Base-by-base conservation (phyloP, 64 coral and sea anemone species). In the Montipora efflorescens region DNA sequence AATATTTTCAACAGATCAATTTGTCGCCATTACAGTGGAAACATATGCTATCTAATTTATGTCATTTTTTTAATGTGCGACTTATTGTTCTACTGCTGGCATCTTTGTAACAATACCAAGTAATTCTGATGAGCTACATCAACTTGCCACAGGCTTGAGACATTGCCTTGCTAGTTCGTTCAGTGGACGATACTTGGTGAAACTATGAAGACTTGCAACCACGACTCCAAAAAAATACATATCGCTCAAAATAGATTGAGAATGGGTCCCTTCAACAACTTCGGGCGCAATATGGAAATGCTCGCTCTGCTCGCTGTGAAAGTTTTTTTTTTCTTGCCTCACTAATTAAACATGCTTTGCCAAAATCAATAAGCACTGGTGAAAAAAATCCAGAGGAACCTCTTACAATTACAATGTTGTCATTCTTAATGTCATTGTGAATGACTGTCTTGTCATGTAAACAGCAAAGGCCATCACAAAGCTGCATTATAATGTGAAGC, bases 341-440 rank as follows among this genome's bases (percentile, higher is more conserved):
- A 75, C 12, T 80, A 28, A 90, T 51, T 18, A 67, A 59, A 59
- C n/a, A 52, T 68, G 93, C 80, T 78, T 95, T 87, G 5, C 88
- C 81, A 87, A 87, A 95, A 77, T 91, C 79, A 79, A 95, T 87
- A 10, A 95, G 66, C 3, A 90, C 59, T 2, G 88, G 74, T 55
- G 47, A 57, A n/a, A 69, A 72, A 61, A 20, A 16, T 47, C 45
- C 19, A 9, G 48, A 67, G 36, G 58, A 52, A 19, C 18, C 58
- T 3, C 49, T 20, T 48, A 79, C 72, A 76, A 95, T 76, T 47
- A 95, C 62, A 44, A 92, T 75, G 20, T 90, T 95, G 46, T 95
- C 93, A 87, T n/a, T 78, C 76, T 91, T 95, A 44, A 95, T 91
- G 47, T 87, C 75, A 87, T 87, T 91, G 48, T 95, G 80, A 53